These are phyloP conservation scores for Cavia porcellus DNA, from an alignment of 2,113 vertebrate genomes.

Conservation along the genomic window DNA sequence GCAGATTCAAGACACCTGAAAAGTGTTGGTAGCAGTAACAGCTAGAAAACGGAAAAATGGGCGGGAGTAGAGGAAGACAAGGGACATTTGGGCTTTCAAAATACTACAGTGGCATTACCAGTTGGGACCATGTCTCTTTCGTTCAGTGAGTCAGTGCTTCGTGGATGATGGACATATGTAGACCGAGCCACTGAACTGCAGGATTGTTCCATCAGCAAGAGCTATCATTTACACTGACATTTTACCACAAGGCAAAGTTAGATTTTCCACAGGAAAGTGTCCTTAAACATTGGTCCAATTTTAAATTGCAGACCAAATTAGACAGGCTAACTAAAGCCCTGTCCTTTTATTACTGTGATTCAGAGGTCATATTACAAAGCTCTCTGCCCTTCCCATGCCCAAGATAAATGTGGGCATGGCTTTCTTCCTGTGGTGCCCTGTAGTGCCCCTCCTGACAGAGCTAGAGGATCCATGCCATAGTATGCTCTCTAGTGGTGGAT, in stretches of 20 bases:
- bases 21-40: neutral
- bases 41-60: neutral
- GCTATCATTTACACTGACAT: conserved; percentile 65
- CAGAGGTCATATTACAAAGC: conserved; percentile 76
- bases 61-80: neutral
- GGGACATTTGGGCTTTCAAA: neutral
- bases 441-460: neutral
- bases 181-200: neutral
- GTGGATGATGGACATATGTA: neutral
- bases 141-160: neutral
- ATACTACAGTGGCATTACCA: neutral
- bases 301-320: conserved; percentile 80
- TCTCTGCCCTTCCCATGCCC: conserved; percentile 63
- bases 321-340: conserved; percentile 77
- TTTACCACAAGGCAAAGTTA: conserved; percentile 69
- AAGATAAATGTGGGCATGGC: conserved; percentile 66
- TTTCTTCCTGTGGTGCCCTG: neutral
- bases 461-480: neutral
- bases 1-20: conserved; percentile 40
- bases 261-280: conserved; percentile 76
- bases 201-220: neutral
- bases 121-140: neutral
- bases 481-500: neutral
- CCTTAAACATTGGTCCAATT: conserved; percentile 68
- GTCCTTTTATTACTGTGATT: conserved; percentile 84